Evolutionary conservation across 2,888 invertebrate species (phyloP), one percentile per base, ranked within the genome.

Genomic region (Drosophila lutescens): DNA sequence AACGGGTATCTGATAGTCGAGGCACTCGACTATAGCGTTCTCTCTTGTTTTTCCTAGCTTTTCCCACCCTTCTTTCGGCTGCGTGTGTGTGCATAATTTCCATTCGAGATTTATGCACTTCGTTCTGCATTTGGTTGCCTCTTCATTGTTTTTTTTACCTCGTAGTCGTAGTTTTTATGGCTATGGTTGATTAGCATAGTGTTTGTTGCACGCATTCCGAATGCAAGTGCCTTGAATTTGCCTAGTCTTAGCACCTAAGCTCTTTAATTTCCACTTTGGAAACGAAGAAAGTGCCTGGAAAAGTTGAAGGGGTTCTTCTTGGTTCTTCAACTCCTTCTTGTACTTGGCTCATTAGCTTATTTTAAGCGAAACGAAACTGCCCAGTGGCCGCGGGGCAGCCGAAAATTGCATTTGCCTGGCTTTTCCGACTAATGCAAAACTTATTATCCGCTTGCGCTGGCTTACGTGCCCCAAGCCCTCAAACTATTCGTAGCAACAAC

Each of bases 361-460:
- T 62, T 50, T 26, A 26, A 26, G 26, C 26, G 26, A 63, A 38
- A 34, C 57, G n/a, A 32, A 68, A 68, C 57, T 57, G 41, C 34
- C 43, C 20, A 40, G n/a, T 12, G 12, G 12, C 47, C 7, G 12
- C 26, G 53, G 60, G 40, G 44, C 9, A 49, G 38, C 63, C 57
- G 41, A 51, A 70, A 83, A 83, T 83, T 83, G 74, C 61, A 77
- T 83, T 80, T 75, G 44, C 61, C 65, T 55, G 47, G 56, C 44
- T 40, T 8, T 8, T 67, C 47, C 15, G 66, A 62, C 56, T 73
- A 79, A 77, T 71, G 72, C 56, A 69, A 86, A 81, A 81, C 75
- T 86, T 79, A 81, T 86, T 77, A 82, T 68, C 66, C 70, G 80
- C 75, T 73, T 86, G 79, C 54, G 78, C 59, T 34, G 58, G 74